Conservation (phyloP, 2,888 invertebrate genomes). For the Nyleta sp. region DNA sequence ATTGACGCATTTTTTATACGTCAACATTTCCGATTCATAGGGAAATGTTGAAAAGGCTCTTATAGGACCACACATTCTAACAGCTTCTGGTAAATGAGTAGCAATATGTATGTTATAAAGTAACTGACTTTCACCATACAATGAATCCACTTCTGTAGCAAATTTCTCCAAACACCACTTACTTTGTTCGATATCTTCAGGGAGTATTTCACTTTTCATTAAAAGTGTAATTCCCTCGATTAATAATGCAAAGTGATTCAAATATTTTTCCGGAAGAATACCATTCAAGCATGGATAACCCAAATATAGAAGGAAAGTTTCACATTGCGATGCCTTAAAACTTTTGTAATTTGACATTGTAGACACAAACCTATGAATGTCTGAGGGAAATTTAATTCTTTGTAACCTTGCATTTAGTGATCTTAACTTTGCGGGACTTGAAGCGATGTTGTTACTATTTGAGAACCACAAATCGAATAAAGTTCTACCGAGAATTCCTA, state of each 20-base stretch:
- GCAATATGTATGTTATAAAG: slow-evolving; percentile 18
- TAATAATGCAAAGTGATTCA: not conserved
- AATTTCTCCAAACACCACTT: not conserved
- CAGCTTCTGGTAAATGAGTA: slow-evolving; percentile 20
- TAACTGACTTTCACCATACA: slow-evolving; percentile 6
- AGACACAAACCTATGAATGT: slow-evolving; percentile 5
- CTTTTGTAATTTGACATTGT: not conserved
- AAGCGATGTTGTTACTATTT: not conserved
- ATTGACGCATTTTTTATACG: slow-evolving; percentile 6
- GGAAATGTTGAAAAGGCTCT: slow-evolving; percentile 10
- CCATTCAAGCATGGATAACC: not conserved
- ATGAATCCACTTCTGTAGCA: not conserved
- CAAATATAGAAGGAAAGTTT: not conserved
- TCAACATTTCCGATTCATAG: slow-evolving; percentile 3
- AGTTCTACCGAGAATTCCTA: slow-evolving; percentile 14
- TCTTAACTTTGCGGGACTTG: slow-evolving; percentile 5
- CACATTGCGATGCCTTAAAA: slow-evolving; percentile 3
- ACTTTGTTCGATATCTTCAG: slow-evolving; percentile 5
- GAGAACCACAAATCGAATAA: slow-evolving; percentile 9
- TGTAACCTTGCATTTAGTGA: not conserved
- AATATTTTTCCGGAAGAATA: not conserved
- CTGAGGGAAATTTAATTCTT: slow-evolving; percentile 3
- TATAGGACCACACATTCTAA: slow-evolving; percentile 19
- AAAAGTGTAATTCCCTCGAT: slow-evolving; percentile 4
- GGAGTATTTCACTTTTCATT: slow-evolving; percentile 8